Conservation (phyloP, 2,113 vertebrate genomes). For the Centrocercus urophasianus region DNA sequence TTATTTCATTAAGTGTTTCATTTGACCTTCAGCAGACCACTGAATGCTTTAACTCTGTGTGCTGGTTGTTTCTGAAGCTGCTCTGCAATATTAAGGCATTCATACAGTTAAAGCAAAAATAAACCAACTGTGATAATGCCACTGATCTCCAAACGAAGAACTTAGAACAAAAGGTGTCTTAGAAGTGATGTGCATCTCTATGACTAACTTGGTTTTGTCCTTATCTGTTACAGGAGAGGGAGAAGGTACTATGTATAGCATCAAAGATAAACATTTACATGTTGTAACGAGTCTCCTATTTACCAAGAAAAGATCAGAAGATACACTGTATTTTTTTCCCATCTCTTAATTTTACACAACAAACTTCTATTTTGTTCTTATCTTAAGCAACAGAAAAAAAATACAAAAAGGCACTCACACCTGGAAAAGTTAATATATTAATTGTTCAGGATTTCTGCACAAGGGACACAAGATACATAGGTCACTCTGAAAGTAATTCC, state of each 20-base stretch:
- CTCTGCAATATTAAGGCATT: neutral
- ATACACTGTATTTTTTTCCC: neutral
- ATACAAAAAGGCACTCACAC: neutral
- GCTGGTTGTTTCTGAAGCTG: neutral
- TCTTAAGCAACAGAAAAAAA: constrained; percentile 13
- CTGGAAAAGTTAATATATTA: neutral
- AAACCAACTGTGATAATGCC: neutral
- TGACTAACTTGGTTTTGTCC: constrained; percentile 1
- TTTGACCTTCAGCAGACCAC: neutral
- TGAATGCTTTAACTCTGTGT: neutral
- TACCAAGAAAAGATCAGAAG: constrained; percentile 60
- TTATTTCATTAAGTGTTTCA: neutral
- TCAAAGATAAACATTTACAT: constrained; percentile 38
- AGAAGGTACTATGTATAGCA: constrained; percentile 2
- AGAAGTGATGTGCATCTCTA: neutral
- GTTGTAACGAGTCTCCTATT: constrained; percentile 33
- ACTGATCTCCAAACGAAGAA: neutral
- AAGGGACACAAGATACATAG: neutral
- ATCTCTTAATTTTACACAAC: constrained; percentile 8
- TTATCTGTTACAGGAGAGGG: neutral
- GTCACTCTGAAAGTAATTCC: too few relatives aligned
- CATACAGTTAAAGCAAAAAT: neutral
- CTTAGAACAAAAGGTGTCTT: neutral
- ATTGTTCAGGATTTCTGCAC: neutral
- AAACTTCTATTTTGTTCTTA: constrained; percentile 7